Percentiles rank a stretch among this genome's conserved stretches.
Conservation (phyloP, 2,888 invertebrate genomes). For the Ectemnius cavifrons region DNA sequence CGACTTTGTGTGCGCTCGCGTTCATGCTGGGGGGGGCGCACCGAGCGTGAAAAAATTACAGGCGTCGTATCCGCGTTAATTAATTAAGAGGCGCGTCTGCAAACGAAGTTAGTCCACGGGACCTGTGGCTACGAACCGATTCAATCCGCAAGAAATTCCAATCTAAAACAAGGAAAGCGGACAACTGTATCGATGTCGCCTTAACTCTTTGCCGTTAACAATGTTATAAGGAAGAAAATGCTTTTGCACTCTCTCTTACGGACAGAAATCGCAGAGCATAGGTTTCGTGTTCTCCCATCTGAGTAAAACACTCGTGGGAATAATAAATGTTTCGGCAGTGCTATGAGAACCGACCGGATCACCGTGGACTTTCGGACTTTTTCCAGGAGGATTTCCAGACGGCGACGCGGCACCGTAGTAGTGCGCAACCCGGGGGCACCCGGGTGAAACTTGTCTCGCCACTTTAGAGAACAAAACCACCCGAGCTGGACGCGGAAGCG, state of each 20-base stretch:
- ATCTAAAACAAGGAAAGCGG: neutral
- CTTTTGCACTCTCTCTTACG: neutral
- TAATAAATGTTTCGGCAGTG: neutral
- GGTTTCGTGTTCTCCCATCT: neutral
- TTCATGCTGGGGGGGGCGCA: constrained; percentile 33
- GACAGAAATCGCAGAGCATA: neutral
- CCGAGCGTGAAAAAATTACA: constrained; percentile 50
- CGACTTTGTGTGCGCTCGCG: constrained; percentile 30
- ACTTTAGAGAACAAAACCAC: constrained; percentile 23
- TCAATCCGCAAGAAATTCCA: neutral
- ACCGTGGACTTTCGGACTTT: neutral
- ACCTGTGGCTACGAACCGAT: neutral
- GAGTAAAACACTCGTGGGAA: neutral
- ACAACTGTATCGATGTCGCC: neutral
- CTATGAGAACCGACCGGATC: neutral
- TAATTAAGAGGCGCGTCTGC: constrained; percentile 46
- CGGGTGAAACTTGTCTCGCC: constrained; percentile 33
- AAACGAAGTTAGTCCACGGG: constrained; percentile 16
- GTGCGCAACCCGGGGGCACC: constrained; percentile 15
- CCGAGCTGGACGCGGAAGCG: constrained; percentile 35
- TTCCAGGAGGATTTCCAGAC: constrained; percentile 5
- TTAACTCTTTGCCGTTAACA: neutral
- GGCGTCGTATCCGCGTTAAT: constrained; percentile 48
- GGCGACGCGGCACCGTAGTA: neutral
- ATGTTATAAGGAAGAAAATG: constrained; percentile 10